These are phyloP conservation scores for Riptortus pedestris DNA, from an alignment of 1,140 invertebrate species.

Conservation along the genomic window DNA sequence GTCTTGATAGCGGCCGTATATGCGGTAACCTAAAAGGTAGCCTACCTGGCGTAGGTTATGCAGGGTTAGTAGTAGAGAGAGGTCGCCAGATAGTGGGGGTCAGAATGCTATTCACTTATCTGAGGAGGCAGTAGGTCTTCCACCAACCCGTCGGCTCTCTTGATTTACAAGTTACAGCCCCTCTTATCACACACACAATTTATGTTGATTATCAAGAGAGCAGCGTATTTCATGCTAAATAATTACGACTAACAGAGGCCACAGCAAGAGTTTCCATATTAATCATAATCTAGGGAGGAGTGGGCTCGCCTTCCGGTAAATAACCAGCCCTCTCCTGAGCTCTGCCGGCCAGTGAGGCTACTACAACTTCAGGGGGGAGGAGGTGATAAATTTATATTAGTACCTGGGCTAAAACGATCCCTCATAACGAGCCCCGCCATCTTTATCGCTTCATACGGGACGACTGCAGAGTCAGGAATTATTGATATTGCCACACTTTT, in stretches of 20 bases:
- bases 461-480: too few species aligned
- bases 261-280: background rate
- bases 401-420: too few species aligned
- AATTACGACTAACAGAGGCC: conserved; percentile 22
- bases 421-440: too few species aligned
- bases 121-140: conserved; percentile 2
- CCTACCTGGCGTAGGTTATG: background rate
- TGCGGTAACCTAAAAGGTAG: background rate
- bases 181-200: conserved; percentile 27
- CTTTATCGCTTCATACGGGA: too few species aligned
- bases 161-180: conserved; percentile 24
- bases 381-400: too few species aligned
- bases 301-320: background rate
- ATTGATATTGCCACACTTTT: too few species aligned
- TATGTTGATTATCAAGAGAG: conserved; percentile 26
- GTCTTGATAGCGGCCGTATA: too few species aligned
- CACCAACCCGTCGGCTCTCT: background rate
- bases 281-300: conserved; percentile 14
- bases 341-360: too few species aligned
- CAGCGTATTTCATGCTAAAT: conserved; percentile 27
- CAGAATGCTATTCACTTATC: conserved; percentile 24
- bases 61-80: background rate
- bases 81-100: background rate
- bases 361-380: too few species aligned
- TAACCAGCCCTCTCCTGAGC: background rate